A percentile compares a stretch with the other conserved stretches of the same genome.
Evolutionary conservation across 2,797 vertebrate genomes (phyloP).

Genomic region (Clarias pachynema): DNA sequence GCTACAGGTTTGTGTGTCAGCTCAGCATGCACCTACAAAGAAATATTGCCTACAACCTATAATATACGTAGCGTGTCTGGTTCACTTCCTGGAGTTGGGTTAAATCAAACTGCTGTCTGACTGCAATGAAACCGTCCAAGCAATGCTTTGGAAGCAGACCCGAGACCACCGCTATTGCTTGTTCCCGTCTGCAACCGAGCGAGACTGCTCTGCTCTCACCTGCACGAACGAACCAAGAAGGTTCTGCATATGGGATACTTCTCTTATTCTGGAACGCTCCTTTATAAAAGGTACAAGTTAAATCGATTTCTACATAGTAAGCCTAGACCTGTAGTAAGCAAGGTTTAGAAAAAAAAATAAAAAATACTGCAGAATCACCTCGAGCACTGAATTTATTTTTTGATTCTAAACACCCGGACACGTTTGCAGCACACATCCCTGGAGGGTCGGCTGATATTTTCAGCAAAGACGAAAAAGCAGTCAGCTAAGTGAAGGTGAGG

Average conservation of each 20-base stretch:
- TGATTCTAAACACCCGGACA: slow-evolving; percentile 1
- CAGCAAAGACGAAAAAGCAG: not conserved
- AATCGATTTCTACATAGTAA: not conserved
- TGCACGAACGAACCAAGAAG: not conserved
- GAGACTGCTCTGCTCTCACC: not conserved
- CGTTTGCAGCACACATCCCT: slow-evolving; percentile 15
- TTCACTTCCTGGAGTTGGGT: not conserved
- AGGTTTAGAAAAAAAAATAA: not conserved
- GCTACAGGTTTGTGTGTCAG: not conserved
- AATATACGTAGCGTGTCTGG: not conserved
- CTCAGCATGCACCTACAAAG: not conserved
- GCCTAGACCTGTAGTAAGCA: slow-evolving; percentile 4
- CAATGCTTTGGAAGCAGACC: not conserved
- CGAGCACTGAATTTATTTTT: not conserved
- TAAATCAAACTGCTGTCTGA: not conserved
- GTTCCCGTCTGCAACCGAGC: not conserved
- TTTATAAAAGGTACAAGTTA: not conserved
- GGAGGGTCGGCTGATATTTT: slow-evolving; percentile 16
- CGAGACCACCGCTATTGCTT: not conserved
- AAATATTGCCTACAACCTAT: not conserved
- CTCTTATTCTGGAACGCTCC: not conserved
- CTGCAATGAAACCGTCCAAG: not conserved
- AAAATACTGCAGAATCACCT: slow-evolving; percentile 6
- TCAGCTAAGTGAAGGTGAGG: not conserved
- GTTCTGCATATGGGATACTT: not conserved